Evolutionary conservation across 2,797 vertebrate species (phyloP).

Genomic region (Lepus oiostolus): DNA sequence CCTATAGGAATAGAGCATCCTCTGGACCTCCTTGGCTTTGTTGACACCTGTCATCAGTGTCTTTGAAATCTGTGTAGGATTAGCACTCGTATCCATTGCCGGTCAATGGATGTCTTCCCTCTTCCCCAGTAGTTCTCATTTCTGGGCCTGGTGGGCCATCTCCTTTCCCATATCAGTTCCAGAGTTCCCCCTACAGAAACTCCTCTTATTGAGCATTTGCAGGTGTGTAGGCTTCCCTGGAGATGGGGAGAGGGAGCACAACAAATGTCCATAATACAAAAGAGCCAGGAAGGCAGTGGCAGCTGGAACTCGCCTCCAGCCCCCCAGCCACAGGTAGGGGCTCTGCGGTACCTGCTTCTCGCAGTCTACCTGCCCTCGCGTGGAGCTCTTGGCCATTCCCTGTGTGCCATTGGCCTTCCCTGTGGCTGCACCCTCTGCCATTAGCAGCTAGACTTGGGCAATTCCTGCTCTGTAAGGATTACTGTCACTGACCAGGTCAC

Average conservation of each 20-base stretch:
- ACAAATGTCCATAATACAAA: not conserved
- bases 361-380: not conserved
- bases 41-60: not conserved
- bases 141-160: not conserved
- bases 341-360: not conserved
- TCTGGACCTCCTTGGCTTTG: not conserved
- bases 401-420: fast-evolving
- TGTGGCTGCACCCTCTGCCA: fast-evolving
- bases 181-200: not conserved
- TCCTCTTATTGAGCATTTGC: not conserved
- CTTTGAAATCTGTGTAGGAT: not conserved
- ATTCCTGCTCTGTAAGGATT: not conserved
- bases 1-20: not conserved
- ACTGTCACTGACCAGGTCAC: not conserved
- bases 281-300: not conserved
- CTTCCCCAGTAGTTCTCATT: not conserved
- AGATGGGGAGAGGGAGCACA: not conserved
- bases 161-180: not conserved
- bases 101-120: not conserved
- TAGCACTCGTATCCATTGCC: not conserved
- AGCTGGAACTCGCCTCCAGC: not conserved
- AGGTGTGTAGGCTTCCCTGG: not conserved
- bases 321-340: not conserved
- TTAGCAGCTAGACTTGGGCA: not conserved
- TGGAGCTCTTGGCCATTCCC: not conserved